Evolutionary conservation across 2,113 vertebrate genomes (phyloP).

Genomic region (Panurus biarmicus): DNA sequence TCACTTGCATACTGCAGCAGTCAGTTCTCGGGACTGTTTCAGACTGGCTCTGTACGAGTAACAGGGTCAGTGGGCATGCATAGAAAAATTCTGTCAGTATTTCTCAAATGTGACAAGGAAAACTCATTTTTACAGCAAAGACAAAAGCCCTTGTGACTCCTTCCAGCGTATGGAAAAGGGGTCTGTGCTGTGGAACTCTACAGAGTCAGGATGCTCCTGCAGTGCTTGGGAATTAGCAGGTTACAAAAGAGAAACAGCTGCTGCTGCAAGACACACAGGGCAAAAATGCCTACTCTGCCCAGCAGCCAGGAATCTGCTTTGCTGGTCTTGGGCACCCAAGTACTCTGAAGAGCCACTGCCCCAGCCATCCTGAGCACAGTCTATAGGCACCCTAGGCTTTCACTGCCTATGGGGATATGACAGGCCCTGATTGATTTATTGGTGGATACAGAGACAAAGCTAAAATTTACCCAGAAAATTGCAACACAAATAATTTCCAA

Average conservation of each 20-base stretch:
- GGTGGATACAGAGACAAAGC: background rate
- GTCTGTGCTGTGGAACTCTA: background rate
- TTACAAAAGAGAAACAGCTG: background rate
- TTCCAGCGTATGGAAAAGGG: background rate
- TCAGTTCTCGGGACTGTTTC: background rate
- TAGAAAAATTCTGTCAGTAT: background rate
- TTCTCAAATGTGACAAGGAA: background rate
- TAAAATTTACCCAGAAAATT: background rate
- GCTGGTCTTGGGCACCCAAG: background rate
- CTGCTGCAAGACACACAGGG: background rate
- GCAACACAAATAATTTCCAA: rapidly evolving
- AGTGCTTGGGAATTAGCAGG: background rate
- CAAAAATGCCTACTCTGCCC: background rate
- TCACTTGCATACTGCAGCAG: background rate
- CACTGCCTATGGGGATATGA: background rate
- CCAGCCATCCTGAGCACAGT: background rate
- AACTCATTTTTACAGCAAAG: background rate
- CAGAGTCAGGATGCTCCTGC: background rate
- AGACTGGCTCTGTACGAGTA: background rate
- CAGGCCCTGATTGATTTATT: background rate
- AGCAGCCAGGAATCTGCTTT: background rate
- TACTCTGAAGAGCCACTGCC: background rate
- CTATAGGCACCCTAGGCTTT: background rate
- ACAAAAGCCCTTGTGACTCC: background rate
- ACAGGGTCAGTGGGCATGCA: background rate